phyloP scores from a whole-genome alignment of 2,113 vertebrate genomes.

The Petroica traversi region DNA sequence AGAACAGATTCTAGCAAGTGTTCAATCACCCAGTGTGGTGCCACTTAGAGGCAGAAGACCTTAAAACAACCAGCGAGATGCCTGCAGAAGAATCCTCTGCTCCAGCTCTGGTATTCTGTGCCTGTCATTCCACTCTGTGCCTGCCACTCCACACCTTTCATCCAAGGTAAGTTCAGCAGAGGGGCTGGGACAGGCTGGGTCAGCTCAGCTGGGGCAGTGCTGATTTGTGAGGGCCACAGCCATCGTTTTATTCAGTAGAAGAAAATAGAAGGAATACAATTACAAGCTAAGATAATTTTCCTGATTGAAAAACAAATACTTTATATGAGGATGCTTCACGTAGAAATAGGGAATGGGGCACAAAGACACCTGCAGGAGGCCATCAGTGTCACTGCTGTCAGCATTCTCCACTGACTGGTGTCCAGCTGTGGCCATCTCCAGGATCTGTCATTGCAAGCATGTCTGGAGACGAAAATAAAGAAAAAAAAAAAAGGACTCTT shows the following conservation, averaged over 20 bases:
- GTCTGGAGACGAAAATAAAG: not conserved
- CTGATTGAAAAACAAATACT: not conserved
- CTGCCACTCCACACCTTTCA: not conserved
- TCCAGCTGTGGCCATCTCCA: not conserved
- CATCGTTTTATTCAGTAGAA: not conserved
- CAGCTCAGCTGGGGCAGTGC: not conserved
- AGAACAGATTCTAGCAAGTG: slow-evolving; percentile 11
- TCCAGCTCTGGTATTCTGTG: not conserved
- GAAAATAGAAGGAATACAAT: not conserved
- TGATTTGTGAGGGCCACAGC: not conserved
- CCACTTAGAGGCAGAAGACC: not conserved
- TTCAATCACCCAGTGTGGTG: slow-evolving; percentile 30
- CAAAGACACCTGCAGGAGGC: not conserved
- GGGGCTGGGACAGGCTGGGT: not conserved
- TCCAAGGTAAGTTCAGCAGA: not conserved
- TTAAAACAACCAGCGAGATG: slow-evolving; percentile 22
- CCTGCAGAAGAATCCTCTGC: slow-evolving; percentile 13
- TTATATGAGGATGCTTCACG: not conserved
- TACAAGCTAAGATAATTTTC: not conserved
- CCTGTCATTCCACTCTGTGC: slow-evolving; percentile 11
- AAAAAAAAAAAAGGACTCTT: too few relatives aligned
- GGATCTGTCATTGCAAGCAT: not conserved
- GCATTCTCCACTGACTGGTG: not conserved
- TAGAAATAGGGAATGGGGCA: not conserved
- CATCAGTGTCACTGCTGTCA: not conserved